phyloP scores from a whole-genome alignment of 2,888 invertebrate genomes.

The Ephialtes manifestator region DNA sequence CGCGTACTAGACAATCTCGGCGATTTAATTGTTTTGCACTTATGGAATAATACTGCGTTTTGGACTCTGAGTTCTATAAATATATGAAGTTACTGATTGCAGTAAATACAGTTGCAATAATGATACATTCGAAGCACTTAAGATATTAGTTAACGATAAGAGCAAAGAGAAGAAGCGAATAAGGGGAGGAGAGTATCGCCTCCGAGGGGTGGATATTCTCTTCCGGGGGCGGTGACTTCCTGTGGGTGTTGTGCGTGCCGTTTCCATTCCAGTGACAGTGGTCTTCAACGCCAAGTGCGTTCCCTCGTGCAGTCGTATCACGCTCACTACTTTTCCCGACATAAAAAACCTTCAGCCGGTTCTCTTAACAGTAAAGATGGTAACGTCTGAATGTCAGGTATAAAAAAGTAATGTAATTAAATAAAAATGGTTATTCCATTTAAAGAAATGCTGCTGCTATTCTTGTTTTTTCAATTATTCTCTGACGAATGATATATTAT shows the following conservation, averaged over 20 bases:
- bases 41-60: neutral
- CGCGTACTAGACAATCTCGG: neutral
- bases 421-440: no score
- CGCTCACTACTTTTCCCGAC: neutral
- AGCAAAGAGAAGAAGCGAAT: constrained; percentile 42
- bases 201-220: constrained; percentile 66
- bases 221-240: constrained; percentile 76
- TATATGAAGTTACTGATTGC: neutral
- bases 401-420: no score
- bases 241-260: constrained; percentile 61
- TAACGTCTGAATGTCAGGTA: no score
- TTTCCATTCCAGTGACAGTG: constrained; percentile 63
- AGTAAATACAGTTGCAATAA: neutral
- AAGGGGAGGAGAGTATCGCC: constrained; percentile 62
- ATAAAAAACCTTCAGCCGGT: neutral
- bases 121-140: neutral
- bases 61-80: neutral
- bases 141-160: constrained; percentile 23
- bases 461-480: no score
- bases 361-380: neutral
- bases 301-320: constrained; percentile 19
- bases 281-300: constrained; percentile 21
- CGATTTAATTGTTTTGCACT: neutral
- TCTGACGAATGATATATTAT: no score
- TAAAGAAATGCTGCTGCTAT: no score